A percentile compares a stretch with the other conserved stretches of the same genome.
Conservation (phyloP, 2,888 invertebrate genomes). For the Cataglyphis rosenhaueri region DNA sequence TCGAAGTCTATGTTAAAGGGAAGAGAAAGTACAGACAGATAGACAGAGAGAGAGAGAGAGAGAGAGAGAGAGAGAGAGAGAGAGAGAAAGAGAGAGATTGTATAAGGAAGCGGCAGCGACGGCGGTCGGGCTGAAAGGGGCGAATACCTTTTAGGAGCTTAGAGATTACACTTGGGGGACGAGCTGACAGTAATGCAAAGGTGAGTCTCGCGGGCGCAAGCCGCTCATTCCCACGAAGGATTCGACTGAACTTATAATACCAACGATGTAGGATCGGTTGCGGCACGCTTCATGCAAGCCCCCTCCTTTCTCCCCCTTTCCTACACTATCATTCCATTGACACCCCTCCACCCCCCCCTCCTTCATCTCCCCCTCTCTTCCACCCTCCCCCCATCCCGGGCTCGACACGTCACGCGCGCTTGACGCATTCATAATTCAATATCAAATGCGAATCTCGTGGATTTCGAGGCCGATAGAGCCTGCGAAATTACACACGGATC, state of each 20-base stretch:
- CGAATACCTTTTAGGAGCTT: conserved; percentile 84
- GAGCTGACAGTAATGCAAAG: conserved; percentile 78
- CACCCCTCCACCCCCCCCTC: conserved; percentile 59
- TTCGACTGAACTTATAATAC: conserved; percentile 83
- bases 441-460: conserved; percentile 64
- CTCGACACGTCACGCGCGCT: conserved; percentile 52
- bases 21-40: conserved; percentile 62
- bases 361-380: not conserved
- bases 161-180: conserved; percentile 82
- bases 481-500: conserved; percentile 44
- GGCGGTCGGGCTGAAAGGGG: conserved; percentile 74
- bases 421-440: conserved; percentile 77
- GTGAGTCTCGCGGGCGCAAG: conserved; percentile 78
- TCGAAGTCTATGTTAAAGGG: conserved; percentile 45
- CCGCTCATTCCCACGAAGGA: conserved; percentile 83
- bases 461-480: not conserved
- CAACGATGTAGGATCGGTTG: conserved; percentile 77
- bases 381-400: conserved; percentile 50
- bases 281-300: conserved; percentile 76
- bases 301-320: conserved; percentile 52
- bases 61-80: too few relatives aligned
- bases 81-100: not conserved
- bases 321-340: conserved; percentile 58
- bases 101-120: conserved; percentile 61
- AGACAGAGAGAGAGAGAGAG: not conserved